These are phyloP conservation scores for Sarcophaga bullata DNA, from an alignment of 1,140 invertebrate genomes.

Conservation along the genomic window DNA sequence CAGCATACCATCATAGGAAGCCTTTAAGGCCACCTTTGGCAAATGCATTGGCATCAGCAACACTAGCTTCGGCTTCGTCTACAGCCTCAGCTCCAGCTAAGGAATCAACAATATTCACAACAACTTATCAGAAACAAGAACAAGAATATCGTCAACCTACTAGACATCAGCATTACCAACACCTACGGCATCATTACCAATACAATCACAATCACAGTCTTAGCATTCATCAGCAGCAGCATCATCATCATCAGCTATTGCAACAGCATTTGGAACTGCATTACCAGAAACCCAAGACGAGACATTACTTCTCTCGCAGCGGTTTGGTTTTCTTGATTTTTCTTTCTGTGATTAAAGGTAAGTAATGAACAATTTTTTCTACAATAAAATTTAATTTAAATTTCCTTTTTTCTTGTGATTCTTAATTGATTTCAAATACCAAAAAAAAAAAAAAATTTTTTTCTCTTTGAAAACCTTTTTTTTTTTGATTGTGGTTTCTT, in stretches of 20 bases:
- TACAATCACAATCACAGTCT: background rate
- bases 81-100: background rate
- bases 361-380: background rate
- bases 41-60: background rate
- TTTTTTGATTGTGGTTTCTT: background rate
- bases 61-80: background rate
- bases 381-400: background rate
- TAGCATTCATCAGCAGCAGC: background rate
- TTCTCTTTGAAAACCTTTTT: no score
- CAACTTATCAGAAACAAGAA: background rate
- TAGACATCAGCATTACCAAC: background rate
- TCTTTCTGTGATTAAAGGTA: conserved; percentile 34
- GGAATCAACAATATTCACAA: background rate
- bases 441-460: no score
- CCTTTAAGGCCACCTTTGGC: background rate
- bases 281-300: conserved; percentile 8
- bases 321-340: conserved; percentile 33
- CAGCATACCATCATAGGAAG: background rate
- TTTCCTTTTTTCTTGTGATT: background rate
- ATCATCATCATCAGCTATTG: conserved; percentile 2
- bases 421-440: no score
- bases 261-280: background rate
- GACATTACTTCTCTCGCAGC: conserved; percentile 21
- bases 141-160: background rate
- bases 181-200: background rate